Conservation (phyloP, 2,888 invertebrate species). For the Molorchus minor region DNA sequence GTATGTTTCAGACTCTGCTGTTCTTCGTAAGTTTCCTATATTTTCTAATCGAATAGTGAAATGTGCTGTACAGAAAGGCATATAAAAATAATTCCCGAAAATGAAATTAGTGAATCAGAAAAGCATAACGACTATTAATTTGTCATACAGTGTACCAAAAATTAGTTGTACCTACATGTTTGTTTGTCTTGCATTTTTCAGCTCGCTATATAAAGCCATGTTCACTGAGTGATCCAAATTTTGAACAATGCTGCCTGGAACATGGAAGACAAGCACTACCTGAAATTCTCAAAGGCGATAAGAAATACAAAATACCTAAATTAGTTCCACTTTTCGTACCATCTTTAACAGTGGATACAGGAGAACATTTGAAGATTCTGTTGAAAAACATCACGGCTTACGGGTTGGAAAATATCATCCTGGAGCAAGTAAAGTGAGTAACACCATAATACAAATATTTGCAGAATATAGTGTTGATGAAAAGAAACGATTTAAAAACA, state of each 20-base stretch:
- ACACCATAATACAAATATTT: too few species aligned
- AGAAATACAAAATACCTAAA: slow-evolving; percentile 27
- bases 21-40: too few species aligned
- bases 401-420: background rate
- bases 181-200: slow-evolving; percentile 17
- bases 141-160: too few species aligned
- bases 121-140: too few species aligned
- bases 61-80: too few species aligned
- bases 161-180: too few species aligned
- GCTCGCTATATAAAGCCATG: slow-evolving; percentile 37
- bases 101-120: too few species aligned
- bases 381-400: slow-evolving; percentile 1
- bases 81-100: too few species aligned
- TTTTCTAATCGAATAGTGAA: too few species aligned
- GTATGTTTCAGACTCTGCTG: too few species aligned
- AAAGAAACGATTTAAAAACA: too few species aligned
- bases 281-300: slow-evolving; percentile 40
- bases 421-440: background rate
- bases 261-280: slow-evolving; percentile 34
- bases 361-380: background rate
- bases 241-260: slow-evolving; percentile 29
- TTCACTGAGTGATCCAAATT: slow-evolving; percentile 27
- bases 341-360: background rate
- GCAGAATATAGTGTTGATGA: too few species aligned
- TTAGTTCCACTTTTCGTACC: slow-evolving; percentile 2